These are phyloP conservation scores for sheep (Ovis aries) DNA, from an alignment of 2,113 vertebrate genomes.

Conservation along the genomic window DNA sequence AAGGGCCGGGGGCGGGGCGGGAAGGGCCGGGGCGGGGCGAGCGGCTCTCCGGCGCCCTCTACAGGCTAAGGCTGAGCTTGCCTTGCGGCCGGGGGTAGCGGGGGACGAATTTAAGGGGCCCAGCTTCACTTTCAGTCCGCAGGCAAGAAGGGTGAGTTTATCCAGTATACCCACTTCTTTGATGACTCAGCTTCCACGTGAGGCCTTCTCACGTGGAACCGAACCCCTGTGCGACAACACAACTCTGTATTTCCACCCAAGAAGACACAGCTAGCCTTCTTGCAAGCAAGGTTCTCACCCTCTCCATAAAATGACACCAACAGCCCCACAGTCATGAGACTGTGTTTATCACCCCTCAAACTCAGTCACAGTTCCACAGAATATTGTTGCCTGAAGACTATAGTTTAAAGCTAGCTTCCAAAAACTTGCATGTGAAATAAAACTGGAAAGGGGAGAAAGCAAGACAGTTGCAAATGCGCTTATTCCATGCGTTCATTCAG, in stretches of 20 bases:
- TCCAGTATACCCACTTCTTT: neutral
- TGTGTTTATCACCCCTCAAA: neutral
- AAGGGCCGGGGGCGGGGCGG: too few relatives aligned
- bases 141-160: neutral
- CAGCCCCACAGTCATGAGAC: neutral
- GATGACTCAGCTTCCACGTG: neutral
- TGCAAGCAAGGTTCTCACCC: neutral
- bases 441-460: neutral
- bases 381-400: neutral
- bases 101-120: constrained; percentile 32
- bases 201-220: neutral
- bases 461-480: fast-evolving
- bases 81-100: fast-evolving
- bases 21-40: neutral
- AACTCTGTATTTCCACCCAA: neutral
- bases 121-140: neutral
- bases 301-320: neutral
- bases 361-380: neutral
- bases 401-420: neutral
- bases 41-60: neutral
- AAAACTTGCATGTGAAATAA: neutral
- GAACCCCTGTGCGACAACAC: neutral
- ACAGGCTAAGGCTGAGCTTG: fast-evolving
- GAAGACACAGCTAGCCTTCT: neutral
- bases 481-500: neutral